phyloP scores from a whole-genome alignment of 2,113 vertebrate species.

The Origma solitaria region DNA sequence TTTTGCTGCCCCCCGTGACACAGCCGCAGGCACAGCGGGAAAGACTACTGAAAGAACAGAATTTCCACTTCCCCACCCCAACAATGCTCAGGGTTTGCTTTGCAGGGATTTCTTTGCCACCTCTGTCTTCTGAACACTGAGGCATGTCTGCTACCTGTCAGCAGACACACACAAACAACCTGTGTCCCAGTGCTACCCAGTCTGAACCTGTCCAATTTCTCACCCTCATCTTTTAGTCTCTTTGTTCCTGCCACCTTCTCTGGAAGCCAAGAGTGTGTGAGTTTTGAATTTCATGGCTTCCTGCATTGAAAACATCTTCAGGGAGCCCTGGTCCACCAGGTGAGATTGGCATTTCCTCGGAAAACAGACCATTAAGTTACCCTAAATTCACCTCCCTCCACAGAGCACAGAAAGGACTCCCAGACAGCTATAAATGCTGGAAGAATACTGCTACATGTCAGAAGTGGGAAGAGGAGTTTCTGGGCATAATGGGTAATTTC shows the following conservation, averaged over 20 bases:
- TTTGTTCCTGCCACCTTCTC: neutral
- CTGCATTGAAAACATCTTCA: neutral
- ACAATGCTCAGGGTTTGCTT: neutral
- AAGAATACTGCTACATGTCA: neutral
- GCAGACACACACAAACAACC: neutral
- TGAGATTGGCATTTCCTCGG: neutral
- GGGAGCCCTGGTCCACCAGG: neutral
- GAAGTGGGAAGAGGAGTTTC: neutral
- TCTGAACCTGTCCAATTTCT: neutral
- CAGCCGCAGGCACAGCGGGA: rapidly evolving
- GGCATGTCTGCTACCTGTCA: neutral
- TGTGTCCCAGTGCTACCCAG: neutral
- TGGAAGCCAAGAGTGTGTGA: neutral
- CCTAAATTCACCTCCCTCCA: neutral
- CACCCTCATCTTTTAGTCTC: neutral
- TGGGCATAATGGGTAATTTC: neutral
- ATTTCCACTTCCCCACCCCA: neutral
- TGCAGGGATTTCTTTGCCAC: neutral
- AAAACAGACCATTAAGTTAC: neutral
- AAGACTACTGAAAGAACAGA: neutral
- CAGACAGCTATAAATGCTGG: neutral
- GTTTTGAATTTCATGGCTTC: neutral
- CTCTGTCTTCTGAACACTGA: neutral
- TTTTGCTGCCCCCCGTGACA: neutral
- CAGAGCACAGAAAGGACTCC: neutral